A percentile compares a stretch with the other conserved stretches of the same genome.
These are phyloP conservation scores for Biston betularia DNA, from an alignment of 2,888 invertebrate genomes.

Conservation along the genomic window DNA sequence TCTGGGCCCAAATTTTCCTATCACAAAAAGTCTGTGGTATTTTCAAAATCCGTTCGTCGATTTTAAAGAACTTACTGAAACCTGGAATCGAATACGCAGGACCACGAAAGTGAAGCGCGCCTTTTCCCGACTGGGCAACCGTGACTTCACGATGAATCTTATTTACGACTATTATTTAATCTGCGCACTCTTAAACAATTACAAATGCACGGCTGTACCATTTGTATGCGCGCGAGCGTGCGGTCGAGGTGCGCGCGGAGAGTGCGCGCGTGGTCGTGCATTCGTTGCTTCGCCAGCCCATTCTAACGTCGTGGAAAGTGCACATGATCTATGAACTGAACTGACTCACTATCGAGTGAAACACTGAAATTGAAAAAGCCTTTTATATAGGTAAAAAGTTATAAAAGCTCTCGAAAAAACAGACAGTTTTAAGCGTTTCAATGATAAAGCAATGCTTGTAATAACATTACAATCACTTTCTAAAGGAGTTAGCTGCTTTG, in stretches of 20 bases:
- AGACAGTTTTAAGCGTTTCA: neutral
- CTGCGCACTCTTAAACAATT: neutral
- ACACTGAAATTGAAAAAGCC: neutral
- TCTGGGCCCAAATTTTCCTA: too few species aligned
- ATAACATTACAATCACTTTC: slow-evolving; percentile 2
- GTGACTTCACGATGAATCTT: neutral
- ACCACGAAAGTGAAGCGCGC: too few species aligned
- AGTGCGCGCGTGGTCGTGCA: slow-evolving; percentile 35
- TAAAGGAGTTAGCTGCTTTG: neutral
- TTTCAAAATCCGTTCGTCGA: too few species aligned
- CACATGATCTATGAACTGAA: slow-evolving; percentile 37
- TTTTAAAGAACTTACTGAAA: too few species aligned
- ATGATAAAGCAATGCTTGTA: neutral
- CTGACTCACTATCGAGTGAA: slow-evolving; percentile 12
- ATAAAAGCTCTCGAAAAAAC: neutral
- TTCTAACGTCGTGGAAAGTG: slow-evolving; percentile 38
- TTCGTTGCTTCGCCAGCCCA: slow-evolving; percentile 40
- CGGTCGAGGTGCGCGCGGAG: slow-evolving; percentile 15
- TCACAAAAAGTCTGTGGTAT: too few species aligned
- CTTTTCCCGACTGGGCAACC: neutral
- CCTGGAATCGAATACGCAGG: too few species aligned
- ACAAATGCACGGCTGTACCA: slow-evolving; percentile 13
- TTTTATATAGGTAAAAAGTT: neutral
- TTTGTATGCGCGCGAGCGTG: slow-evolving; percentile 23
- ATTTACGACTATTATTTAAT: too few species aligned